phyloP scores from a whole-genome alignment of 2,113 vertebrate species.

The Rhabdornis inornatus region DNA sequence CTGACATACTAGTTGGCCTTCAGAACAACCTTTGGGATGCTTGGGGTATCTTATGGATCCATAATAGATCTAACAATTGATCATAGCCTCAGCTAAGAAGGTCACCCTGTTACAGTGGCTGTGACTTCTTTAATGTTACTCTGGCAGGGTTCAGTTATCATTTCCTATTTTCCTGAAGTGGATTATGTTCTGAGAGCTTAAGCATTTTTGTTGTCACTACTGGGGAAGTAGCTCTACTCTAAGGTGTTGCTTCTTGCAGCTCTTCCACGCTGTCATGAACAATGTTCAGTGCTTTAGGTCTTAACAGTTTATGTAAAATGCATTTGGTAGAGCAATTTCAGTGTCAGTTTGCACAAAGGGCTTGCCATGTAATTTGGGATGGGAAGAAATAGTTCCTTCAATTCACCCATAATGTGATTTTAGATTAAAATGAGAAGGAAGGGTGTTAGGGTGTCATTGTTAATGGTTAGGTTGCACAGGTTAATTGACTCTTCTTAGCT shows the following conservation, averaged over 20 bases:
- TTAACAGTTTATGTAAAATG: not conserved
- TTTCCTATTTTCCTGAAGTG: not conserved
- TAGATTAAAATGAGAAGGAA: not conserved
- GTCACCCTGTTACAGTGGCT: not conserved
- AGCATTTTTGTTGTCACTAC: not conserved
- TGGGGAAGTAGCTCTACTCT: not conserved
- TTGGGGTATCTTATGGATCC: not conserved
- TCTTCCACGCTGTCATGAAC: not conserved
- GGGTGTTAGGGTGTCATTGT: too few relatives aligned
- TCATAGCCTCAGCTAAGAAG: not conserved
- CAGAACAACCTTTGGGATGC: not conserved
- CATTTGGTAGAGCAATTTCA: not conserved
- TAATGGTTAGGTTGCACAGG: not conserved
- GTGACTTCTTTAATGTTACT: not conserved
- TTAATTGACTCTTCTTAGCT: not conserved
- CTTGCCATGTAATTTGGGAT: not conserved
- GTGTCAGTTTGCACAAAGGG: not conserved
- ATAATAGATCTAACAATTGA: not conserved
- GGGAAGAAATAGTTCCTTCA: not conserved
- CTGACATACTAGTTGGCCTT: not conserved
- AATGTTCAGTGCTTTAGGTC: not conserved
- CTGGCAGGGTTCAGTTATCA: not conserved
- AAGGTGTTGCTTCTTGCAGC: not conserved
- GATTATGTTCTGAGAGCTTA: not conserved
- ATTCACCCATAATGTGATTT: not conserved